Evolutionary conservation across 1,140 invertebrate genomes (phyloP).

Genomic region (Drosophila tropicalis): DNA sequence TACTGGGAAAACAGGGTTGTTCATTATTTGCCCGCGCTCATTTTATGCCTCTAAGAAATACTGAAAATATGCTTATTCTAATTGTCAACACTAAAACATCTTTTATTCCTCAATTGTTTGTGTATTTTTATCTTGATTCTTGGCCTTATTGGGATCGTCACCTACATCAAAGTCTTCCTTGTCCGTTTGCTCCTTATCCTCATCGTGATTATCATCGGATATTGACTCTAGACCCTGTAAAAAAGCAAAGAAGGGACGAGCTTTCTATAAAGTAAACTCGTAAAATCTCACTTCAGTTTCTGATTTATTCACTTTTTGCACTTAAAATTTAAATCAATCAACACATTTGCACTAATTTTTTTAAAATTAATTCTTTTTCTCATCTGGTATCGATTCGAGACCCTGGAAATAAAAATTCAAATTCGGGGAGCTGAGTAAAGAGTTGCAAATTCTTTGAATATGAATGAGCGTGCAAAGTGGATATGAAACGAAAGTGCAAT

Average conservation of each 20-base stretch:
- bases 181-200: neutral
- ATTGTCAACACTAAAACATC: neutral
- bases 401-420: conserved; percentile 83
- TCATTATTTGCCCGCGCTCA: conserved; percentile 13
- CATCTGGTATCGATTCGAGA: conserved; percentile 84
- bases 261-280: conserved; percentile 25
- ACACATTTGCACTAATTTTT: conserved; percentile 50
- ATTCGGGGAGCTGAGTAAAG: conserved; percentile 27
- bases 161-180: conserved; percentile 19
- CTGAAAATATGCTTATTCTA: neutral
- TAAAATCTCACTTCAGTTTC: conserved; percentile 47
- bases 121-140: conserved; percentile 7
- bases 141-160: conserved; percentile 32
- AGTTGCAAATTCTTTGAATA: neutral
- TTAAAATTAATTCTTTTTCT: conserved; percentile 71
- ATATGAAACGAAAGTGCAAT: neutral
- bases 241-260: neutral
- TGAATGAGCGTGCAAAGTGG: conserved; percentile 12
- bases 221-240: conserved; percentile 66
- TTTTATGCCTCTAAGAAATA: conserved; percentile 1
- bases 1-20: conserved; percentile 5
- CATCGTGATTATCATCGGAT: conserved; percentile 41
- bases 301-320: conserved; percentile 72
- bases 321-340: conserved; percentile 67
- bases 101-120: neutral